Percentiles rank a stretch among this genome's conserved stretches.
phyloP scores from a whole-genome alignment of 2,888 invertebrate genomes.

The Agriopis marginaria region DNA sequence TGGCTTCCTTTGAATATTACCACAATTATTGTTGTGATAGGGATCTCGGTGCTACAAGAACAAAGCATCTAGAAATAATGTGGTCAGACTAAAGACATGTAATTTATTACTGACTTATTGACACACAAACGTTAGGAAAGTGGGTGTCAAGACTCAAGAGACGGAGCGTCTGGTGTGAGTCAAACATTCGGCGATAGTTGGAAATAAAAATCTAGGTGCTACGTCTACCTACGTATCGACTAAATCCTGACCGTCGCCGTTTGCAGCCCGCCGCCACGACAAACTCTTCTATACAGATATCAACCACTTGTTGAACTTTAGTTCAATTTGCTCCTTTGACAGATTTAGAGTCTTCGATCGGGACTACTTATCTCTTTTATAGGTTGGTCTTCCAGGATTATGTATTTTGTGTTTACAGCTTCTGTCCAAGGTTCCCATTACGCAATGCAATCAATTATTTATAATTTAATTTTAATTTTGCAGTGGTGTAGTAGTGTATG shows the following conservation, averaged over 20 bases:
- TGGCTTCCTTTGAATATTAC: conserved; percentile 18
- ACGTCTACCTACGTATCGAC: conserved; percentile 14
- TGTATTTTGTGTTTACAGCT: not conserved
- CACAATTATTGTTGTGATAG: conserved; percentile 3
- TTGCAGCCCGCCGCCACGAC: conserved; percentile 39
- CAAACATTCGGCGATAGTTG: conserved; percentile 28
- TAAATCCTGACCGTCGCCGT: conserved; percentile 40
- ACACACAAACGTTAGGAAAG: conserved; percentile 32
- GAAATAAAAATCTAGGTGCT: conserved; percentile 26
- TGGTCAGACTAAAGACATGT: conserved; percentile 18
- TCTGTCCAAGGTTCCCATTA: conserved; percentile 1
- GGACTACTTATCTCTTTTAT: conserved; percentile 3
- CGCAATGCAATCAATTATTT: too few relatives aligned
- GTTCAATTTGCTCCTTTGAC: conserved; percentile 41
- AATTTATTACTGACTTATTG: conserved; percentile 34
- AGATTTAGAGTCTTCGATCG: conserved; percentile 20
- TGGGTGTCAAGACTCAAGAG: conserved; percentile 30
- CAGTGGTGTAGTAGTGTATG: too few relatives aligned
- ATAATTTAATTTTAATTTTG: too few relatives aligned
- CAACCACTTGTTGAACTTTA: conserved; percentile 52
- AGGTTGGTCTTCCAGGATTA: not conserved
- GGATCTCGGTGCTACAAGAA: conserved; percentile 14
- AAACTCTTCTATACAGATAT: conserved; percentile 40
- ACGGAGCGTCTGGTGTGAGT: conserved; percentile 28
- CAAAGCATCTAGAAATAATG: conserved; percentile 14